Conservation (phyloP, 2,113 vertebrate genomes). For the Hydropotes inermis region DNA sequence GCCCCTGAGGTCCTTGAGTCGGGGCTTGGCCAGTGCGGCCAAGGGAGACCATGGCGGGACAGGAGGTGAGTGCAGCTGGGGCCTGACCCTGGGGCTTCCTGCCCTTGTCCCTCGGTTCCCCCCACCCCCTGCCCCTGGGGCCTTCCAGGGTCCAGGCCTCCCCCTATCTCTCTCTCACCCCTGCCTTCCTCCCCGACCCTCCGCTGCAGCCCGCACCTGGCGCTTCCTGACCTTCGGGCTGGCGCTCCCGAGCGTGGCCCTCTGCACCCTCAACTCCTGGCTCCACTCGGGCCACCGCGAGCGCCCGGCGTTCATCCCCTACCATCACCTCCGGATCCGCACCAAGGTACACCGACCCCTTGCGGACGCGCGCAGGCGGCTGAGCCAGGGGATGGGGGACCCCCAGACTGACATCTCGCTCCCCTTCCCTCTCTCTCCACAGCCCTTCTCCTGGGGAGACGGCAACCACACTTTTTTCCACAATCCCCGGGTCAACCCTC, state of each 20-base stretch:
- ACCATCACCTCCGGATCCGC: conserved; percentile 87
- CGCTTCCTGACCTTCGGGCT: conserved; percentile 83
- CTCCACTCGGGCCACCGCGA: conserved; percentile 78
- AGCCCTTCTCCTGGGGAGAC: conserved; percentile 92
- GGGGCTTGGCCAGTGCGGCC: conserved; percentile 65
- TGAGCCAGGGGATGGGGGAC: neutral
- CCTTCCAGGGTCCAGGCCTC: accelerated
- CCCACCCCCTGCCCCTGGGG: accelerated
- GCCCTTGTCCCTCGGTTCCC: neutral
- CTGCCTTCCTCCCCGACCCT: neutral
- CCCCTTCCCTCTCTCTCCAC: conserved; percentile 10
- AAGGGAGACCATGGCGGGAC: conserved; percentile 64
- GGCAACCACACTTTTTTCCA: conserved; percentile 92
- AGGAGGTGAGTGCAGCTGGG: conserved; percentile 59
- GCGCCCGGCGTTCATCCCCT: conserved; percentile 81
- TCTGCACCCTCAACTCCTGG: conserved; percentile 87
- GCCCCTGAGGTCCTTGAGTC: conserved; percentile 38
- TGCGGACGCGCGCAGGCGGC: neutral
- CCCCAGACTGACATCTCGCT: neutral
- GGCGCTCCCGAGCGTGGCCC: conserved; percentile 85
- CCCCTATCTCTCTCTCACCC: neutral
- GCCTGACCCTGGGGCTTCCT: neutral
- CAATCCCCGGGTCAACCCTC: conserved; percentile 86
- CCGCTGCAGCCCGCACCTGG: conserved; percentile 84
- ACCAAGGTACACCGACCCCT: conserved; percentile 81